Evolutionary conservation across 2,888 invertebrate species (phyloP).

Genomic region (Lobophora halterata): DNA sequence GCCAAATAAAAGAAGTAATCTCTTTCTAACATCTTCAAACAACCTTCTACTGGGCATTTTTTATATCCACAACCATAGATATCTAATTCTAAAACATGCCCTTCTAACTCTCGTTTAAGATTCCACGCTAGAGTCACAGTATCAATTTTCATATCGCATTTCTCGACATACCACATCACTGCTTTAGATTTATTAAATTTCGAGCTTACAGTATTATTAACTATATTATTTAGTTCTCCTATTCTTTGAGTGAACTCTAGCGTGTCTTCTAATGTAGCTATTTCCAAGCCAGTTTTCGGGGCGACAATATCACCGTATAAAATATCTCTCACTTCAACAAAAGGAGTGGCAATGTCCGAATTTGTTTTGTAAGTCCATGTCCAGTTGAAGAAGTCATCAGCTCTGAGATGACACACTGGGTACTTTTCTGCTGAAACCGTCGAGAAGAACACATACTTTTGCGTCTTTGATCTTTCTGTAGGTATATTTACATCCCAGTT

Average conservation of each 20-base stretch:
- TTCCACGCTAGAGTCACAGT: constrained; percentile 39
- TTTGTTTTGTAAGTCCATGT: constrained; percentile 69
- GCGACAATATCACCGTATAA: constrained; percentile 45
- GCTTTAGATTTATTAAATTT: constrained; percentile 40
- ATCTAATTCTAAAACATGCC: constrained; percentile 58
- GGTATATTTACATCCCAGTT: constrained; percentile 43
- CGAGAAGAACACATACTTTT: constrained; percentile 63
- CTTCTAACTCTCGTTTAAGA: constrained; percentile 62
- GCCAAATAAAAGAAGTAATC: constrained; percentile 65
- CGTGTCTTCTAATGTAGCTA: no score
- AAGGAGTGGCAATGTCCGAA: constrained; percentile 62
- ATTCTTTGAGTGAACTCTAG: constrained; percentile 1
- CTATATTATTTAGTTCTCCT: neutral
- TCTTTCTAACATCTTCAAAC: constrained; percentile 40
- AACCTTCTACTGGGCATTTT: constrained; percentile 45
- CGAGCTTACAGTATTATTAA: constrained; percentile 11
- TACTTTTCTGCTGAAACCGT: constrained; percentile 45
- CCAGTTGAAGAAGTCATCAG: constrained; percentile 66
- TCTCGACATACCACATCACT: constrained; percentile 40
- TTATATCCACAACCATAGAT: constrained; percentile 62
- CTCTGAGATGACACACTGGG: constrained; percentile 50
- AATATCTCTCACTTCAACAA: constrained; percentile 57
- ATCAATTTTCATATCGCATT: constrained; percentile 37
- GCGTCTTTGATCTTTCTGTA: constrained; percentile 39
- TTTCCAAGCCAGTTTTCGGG: no score